Conservation (phyloP, 2,113 vertebrate species). For the Lampris incognitus region DNA sequence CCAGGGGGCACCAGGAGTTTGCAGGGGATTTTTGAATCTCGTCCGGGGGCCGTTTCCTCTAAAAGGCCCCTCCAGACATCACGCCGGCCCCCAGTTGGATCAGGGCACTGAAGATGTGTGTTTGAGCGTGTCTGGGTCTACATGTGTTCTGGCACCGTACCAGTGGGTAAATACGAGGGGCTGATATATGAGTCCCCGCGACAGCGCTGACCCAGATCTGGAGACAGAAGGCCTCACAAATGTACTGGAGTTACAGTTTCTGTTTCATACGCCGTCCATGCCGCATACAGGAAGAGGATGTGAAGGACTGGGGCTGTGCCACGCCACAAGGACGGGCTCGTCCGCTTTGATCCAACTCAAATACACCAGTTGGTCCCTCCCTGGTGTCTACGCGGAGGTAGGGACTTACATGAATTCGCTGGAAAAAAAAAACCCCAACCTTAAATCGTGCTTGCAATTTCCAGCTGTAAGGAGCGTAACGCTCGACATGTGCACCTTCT, state of each 20-base stretch:
- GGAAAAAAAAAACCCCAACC: too few relatives aligned
- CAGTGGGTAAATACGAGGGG: constrained; percentile 53
- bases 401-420: constrained; percentile 20
- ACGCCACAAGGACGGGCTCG: constrained; percentile 39
- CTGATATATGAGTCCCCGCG: constrained; percentile 35
- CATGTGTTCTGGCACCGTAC: constrained; percentile 26
- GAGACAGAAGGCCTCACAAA: constrained; percentile 62
- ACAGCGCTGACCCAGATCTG: constrained; percentile 51
- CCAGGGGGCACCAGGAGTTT: constrained; percentile 35
- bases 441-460: too few relatives aligned
- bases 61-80: constrained; percentile 18
- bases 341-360: constrained; percentile 16
- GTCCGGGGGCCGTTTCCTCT: constrained; percentile 28
- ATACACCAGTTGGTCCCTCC: constrained; percentile 38
- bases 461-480: too few relatives aligned
- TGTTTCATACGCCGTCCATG: constrained; percentile 54
- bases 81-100: background rate
- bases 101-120: background rate
- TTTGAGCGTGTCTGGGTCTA: background rate
- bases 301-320: constrained; percentile 25
- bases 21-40: constrained; percentile 32
- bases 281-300: constrained; percentile 39
- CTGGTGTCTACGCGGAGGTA: constrained; percentile 19
- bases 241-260: constrained; percentile 12
- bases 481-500: too few relatives aligned